Percentiles rank a stretch among this genome's conserved stretches.
Evolutionary conservation across 2,888 invertebrate species (phyloP).

Genomic region (Ectemnius lituratus): DNA sequence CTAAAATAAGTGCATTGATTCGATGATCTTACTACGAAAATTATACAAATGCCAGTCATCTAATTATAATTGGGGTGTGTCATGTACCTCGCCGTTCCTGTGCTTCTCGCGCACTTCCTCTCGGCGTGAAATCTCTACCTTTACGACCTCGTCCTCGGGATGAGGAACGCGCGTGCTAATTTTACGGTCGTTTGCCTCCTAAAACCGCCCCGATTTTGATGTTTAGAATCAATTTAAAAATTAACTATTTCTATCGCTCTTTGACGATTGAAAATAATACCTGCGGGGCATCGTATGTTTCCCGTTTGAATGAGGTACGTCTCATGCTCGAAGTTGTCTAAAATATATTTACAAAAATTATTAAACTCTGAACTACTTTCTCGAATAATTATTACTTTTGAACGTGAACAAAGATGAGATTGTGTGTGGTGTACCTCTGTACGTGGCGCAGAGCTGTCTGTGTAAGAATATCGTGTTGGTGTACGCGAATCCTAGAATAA

Average conservation of each 20-base stretch:
- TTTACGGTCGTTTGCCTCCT: slow-evolving; percentile 1
- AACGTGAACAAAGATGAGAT: too few relatives aligned
- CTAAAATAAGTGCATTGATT: slow-evolving; percentile 22
- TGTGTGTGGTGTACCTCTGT: neutral
- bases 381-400: neutral
- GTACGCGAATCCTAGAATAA: neutral
- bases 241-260: neutral
- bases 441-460: neutral
- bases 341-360: neutral
- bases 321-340: slow-evolving; percentile 3
- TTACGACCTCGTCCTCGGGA: neutral
- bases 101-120: slow-evolving; percentile 4
- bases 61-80: slow-evolving; percentile 15
- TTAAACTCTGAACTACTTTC: neutral
- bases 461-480: neutral
- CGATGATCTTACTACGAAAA: slow-evolving; percentile 10
- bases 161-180: neutral
- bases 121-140: neutral
- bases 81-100: slow-evolving; percentile 15
- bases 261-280: neutral
- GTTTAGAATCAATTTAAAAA: neutral
- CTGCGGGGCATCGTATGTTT: neutral
- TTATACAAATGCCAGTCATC: neutral
- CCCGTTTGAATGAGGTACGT: neutral
- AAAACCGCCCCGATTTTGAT: neutral